Evolutionary conservation across 2,797 vertebrate species (phyloP), one percentile per base, ranked within the genome.

Genomic region (Hydrocynus forskahlii): DNA sequence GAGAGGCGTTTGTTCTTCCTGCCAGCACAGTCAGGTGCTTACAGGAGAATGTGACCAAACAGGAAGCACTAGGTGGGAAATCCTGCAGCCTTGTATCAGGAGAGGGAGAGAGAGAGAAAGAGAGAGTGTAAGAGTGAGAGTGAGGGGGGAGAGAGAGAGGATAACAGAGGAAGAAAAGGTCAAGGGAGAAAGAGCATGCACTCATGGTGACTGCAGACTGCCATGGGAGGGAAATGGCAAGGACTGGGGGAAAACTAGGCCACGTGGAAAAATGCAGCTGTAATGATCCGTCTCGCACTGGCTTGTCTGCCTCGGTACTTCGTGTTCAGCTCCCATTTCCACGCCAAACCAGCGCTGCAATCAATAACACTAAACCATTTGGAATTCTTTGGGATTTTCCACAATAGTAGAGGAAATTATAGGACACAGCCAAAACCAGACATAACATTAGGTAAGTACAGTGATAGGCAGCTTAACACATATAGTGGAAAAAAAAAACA

Each of bases 31-130:
- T 89, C 90, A 90, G 89, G 88, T 92, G 90, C 81, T 35, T 85
- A 82, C 81, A 60, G 85, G 83, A 93, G 90, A 91, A 91, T 88
- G 90, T 85, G 86, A 88, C 89, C 80, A 90, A 92, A 91, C 92
- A 87, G 92, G 93, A 94, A 94, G 91, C 79, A 80, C 35, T 70
- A 75, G 76, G n/a, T 60, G 67, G 77, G 81, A 76, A 86, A 87
- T 82, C 78, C 82, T 80, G 73, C 79, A 70, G 74, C 29, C 25
- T 60, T 52, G 59, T 69, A 72, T 76, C 21, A 57, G 23, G 40
- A 59, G 21, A 8, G 16, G 81, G 45, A 67, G 63, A 76, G 71
- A 35, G 55, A 54, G 52, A 12, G 10, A 83, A 38, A 62, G 69
- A 75, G 69, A 63, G 17, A 48, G 29, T 54, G 16, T 4, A 64